Evolutionary conservation across 1,140 invertebrate species (phyloP).

Genomic region (Apis cerana): DNA sequence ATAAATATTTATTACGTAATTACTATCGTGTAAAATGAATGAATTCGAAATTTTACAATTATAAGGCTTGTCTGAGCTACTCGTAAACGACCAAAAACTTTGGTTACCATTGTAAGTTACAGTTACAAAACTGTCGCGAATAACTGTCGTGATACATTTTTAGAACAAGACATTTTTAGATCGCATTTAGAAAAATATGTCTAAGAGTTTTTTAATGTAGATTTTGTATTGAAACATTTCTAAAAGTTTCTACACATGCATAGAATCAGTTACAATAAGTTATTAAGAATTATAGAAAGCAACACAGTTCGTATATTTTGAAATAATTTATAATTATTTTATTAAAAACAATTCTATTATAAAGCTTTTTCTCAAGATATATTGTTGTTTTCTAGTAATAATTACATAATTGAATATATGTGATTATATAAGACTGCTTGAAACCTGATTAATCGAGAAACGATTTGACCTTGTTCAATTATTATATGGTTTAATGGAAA

Average conservation of each 20-base stretch:
- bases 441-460: constrained; percentile 4
- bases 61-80: constrained; percentile 40
- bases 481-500: constrained; percentile 13
- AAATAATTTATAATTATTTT: constrained; percentile 19
- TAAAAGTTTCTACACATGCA: constrained; percentile 39
- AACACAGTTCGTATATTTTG: not conserved
- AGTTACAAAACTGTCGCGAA: not conserved
- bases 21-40: constrained; percentile 30
- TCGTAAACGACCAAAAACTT: constrained; percentile 38
- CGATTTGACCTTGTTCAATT: constrained; percentile 3
- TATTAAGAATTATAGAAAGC: not conserved
- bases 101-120: constrained; percentile 27
- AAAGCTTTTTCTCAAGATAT: not conserved
- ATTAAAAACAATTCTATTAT: not conserved
- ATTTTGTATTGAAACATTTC: constrained; percentile 57
- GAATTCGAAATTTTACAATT: constrained; percentile 19
- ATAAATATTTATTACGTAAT: constrained; percentile 49
- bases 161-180: not conserved
- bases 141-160: constrained; percentile 24
- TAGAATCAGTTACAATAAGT: not conserved
- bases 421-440: constrained; percentile 24
- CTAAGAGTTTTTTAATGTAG: constrained; percentile 42
- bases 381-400: constrained; percentile 4
- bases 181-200: constrained; percentile 30
- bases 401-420: constrained; percentile 7